Conservation (phyloP, 2,888 invertebrate genomes). For the Drosophila ezoana region DNA sequence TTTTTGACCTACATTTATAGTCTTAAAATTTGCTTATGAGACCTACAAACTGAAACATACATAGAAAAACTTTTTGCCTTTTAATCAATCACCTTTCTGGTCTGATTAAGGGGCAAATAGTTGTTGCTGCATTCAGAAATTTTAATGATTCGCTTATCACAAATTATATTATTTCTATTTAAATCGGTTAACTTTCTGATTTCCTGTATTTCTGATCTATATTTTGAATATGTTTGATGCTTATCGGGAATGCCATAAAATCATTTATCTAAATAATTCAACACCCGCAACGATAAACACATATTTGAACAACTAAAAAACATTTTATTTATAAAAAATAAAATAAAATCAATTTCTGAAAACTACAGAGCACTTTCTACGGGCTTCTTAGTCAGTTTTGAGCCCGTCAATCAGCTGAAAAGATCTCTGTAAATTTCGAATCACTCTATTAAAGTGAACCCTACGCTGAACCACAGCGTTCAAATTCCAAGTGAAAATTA, state of each 20-base stretch:
- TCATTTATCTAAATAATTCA: conserved; percentile 12
- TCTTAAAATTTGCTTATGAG: not conserved
- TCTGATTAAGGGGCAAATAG: not conserved
- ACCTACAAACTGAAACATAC: not conserved
- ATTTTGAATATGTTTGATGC: not conserved
- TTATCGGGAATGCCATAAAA: not conserved
- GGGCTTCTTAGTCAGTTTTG: conserved; percentile 32
- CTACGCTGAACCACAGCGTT: conserved; percentile 61
- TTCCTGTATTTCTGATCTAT: not conserved
- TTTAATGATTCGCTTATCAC: not conserved
- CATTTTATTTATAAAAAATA: conserved; percentile 11
- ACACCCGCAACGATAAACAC: conserved; percentile 25
- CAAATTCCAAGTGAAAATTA: conserved; percentile 78
- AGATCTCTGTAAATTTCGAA: conserved; percentile 61
- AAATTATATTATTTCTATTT: not conserved
- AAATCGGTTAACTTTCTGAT: not conserved
- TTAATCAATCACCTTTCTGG: conserved; percentile 4
- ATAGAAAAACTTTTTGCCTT: not conserved
- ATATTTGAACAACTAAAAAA: conserved; percentile 4
- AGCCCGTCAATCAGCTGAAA: conserved; percentile 42
- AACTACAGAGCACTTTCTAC: conserved; percentile 41
- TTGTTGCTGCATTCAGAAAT: not conserved
- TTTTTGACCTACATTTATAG: not conserved
- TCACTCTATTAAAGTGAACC: conserved; percentile 66
- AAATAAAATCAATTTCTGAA: conserved; percentile 17